Conservation (phyloP, 2,113 vertebrate genomes). For the Cyprinodon brontotheroides region DNA sequence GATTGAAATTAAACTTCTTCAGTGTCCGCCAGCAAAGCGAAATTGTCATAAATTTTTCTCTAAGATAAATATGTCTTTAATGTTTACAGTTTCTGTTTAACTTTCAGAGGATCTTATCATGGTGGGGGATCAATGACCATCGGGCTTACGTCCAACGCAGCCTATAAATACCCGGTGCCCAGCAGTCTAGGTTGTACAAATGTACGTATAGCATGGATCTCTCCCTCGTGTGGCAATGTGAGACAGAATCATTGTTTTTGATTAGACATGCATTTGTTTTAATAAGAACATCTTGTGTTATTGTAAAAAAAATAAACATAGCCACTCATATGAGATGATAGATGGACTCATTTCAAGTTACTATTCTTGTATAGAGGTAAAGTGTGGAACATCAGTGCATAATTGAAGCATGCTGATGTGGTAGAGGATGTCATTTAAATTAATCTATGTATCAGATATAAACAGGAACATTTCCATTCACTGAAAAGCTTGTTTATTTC, state of each 20-base stretch:
- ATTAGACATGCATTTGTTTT: neutral
- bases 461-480: neutral
- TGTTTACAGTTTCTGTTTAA: constrained; percentile 18
- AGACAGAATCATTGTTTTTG: neutral
- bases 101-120: constrained; percentile 89
- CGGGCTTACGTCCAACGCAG: constrained; percentile 83
- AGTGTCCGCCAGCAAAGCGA: neutral
- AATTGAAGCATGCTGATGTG: neutral
- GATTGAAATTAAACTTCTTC: neutral
- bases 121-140: constrained; percentile 83
- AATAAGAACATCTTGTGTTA: neutral
- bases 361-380: neutral
- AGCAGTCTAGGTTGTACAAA: constrained; percentile 82
- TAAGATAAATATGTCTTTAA: neutral
- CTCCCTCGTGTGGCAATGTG: neutral
- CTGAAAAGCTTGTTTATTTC: neutral
- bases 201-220: constrained; percentile 50
- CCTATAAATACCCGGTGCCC: constrained; percentile 83
- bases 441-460: neutral
- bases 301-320: neutral
- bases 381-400: neutral
- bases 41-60: neutral
- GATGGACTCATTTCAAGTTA: neutral
- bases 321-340: neutral
- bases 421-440: neutral